phyloP scores from a whole-genome alignment of 64 coral and sea anemone genomes.

The Montipora capricornis region DNA sequence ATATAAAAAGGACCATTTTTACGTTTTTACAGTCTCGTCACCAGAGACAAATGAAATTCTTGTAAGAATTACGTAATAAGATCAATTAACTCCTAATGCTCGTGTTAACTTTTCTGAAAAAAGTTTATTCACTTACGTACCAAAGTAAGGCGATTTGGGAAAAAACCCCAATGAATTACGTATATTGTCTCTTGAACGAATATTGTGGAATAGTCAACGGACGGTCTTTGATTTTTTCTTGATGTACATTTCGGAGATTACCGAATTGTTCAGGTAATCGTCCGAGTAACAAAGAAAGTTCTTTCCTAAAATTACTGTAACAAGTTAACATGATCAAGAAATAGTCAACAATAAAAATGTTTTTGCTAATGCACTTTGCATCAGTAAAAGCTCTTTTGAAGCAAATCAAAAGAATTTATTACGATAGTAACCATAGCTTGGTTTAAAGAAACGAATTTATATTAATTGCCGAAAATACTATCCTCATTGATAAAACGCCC shows the following conservation, averaged over 20 bases:
- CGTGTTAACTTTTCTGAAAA: neutral
- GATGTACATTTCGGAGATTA: neutral
- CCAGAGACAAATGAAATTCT: neutral
- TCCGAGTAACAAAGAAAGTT: neutral
- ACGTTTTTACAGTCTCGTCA: neutral
- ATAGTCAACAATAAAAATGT: neutral
- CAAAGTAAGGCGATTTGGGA: no score
- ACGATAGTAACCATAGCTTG: no score
- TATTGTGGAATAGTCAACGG: no score
- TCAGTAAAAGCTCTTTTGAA: neutral
- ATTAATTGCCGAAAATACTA: neutral
- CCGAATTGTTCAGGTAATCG: neutral
- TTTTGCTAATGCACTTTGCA: neutral
- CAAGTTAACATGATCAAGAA: neutral
- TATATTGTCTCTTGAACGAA: no score
- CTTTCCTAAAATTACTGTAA: neutral
- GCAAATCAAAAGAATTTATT: neutral
- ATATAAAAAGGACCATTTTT: slow-evolving; percentile 22
- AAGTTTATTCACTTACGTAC: no score
- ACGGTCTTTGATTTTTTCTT: neutral
- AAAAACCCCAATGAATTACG: no score
- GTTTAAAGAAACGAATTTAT: no score
- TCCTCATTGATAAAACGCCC: neutral
- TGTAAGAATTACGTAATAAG: neutral
- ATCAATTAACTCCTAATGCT: no score